phyloP scores from a whole-genome alignment of 37 sponge, comb jelly and placozoan genomes.

The Chondrosia reniformis region DNA sequence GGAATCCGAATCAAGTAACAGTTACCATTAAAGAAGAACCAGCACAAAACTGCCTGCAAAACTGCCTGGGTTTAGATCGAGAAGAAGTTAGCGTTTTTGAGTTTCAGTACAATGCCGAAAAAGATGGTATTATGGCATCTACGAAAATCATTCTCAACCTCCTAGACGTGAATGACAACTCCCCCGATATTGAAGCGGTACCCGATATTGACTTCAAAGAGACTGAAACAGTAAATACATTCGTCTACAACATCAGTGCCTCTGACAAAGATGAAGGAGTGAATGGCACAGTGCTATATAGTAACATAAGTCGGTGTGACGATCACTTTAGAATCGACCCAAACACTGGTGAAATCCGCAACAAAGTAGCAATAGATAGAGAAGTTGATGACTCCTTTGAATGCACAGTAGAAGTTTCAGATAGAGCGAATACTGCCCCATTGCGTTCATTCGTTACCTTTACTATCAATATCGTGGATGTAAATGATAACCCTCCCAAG shows the following conservation, averaged over 20 bases:
- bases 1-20: neutral
- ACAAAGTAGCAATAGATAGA: neutral
- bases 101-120: neutral
- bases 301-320: neutral
- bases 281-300: neutral
- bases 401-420: neutral
- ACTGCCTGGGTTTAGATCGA: neutral
- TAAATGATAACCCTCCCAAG: neutral
- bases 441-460: neutral
- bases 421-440: neutral
- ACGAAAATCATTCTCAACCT: slow-evolving; percentile 14
- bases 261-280: neutral
- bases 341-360: neutral
- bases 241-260: neutral
- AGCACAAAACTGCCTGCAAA: slow-evolving; percentile 1
- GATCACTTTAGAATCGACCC: neutral
- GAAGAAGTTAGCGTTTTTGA: neutral
- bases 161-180: slow-evolving; percentile 64
- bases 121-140: neutral
- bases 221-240: neutral
- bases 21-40: no score
- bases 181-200: slow-evolving; percentile 47
- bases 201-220: neutral
- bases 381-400: neutral
- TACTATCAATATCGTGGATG: neutral